Evolutionary conservation across 2,797 vertebrate species (phyloP).

Genomic region (Xiphorhynchus erythropygius): DNA sequence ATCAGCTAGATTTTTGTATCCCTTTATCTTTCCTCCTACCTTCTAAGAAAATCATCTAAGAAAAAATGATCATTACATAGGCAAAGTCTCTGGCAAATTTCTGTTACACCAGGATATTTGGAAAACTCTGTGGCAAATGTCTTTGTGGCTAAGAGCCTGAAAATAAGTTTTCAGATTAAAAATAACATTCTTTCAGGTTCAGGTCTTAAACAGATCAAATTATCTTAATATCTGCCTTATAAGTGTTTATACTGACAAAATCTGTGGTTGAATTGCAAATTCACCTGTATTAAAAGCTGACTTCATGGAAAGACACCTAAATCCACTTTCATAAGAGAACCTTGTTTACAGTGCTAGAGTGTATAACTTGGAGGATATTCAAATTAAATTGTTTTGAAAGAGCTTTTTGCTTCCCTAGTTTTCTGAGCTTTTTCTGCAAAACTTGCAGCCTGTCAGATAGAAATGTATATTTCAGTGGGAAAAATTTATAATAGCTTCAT

Average conservation of each 20-base stretch:
- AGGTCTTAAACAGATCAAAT: background rate
- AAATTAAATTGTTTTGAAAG: constrained; percentile 10
- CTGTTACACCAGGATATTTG: background rate
- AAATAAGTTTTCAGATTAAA: background rate
- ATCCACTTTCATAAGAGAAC: background rate
- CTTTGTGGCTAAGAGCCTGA: background rate
- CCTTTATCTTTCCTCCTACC: background rate
- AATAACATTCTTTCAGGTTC: background rate
- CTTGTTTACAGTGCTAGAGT: background rate
- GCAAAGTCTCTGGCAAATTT: background rate
- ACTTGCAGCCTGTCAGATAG: background rate
- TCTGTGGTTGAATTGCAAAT: background rate
- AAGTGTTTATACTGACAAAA: constrained; percentile 32
- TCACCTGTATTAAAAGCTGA: constrained; percentile 7
- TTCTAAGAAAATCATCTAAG: background rate
- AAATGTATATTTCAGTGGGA: background rate
- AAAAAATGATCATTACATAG: background rate
- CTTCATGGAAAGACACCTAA: background rate
- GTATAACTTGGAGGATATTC: constrained; percentile 36
- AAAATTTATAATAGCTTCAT: background rate
- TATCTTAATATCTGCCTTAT: background rate
- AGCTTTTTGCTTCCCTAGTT: background rate
- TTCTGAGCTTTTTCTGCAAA: background rate
- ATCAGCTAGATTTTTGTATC: background rate
- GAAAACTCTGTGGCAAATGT: background rate